phyloP scores from a whole-genome alignment of 2,113 vertebrate species.

The Anolis carolinensis region DNA sequence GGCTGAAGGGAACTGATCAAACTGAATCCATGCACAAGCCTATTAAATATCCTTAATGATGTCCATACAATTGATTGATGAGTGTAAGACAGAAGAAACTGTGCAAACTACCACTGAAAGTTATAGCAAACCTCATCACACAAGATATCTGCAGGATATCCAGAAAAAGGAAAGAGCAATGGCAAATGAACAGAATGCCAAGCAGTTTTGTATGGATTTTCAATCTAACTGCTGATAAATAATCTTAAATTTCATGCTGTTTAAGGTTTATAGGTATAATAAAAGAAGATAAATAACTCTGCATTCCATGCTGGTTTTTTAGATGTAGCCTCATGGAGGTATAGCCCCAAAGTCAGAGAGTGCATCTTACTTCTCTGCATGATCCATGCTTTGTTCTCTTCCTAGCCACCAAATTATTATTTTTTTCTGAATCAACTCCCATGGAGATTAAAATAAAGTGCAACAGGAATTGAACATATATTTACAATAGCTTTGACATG shows the following conservation, averaged over 20 bases:
- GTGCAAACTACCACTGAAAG: constrained; percentile 47
- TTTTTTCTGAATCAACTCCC: constrained; percentile 18
- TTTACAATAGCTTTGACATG: constrained; percentile 19
- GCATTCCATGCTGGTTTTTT: constrained; percentile 35
- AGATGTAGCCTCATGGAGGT: background rate
- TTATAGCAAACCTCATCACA: constrained; percentile 53
- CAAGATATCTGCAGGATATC: constrained; percentile 50
- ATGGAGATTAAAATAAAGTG: background rate
- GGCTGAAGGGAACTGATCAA: too few relatives aligned
- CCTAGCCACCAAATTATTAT: background rate
- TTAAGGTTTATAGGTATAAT: constrained; percentile 50
- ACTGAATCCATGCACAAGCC: too few relatives aligned
- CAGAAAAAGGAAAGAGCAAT: constrained; percentile 9
- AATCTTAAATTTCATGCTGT: constrained; percentile 26
- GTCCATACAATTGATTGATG: constrained; percentile 33
- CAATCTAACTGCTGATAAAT: constrained; percentile 7
- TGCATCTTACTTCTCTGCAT: background rate
- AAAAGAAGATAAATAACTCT: constrained; percentile 44
- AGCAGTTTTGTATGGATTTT: constrained; percentile 46
- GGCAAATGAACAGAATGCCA: constrained; percentile 21
- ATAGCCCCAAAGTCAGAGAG: constrained; percentile 4
- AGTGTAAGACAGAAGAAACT: background rate
- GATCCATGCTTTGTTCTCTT: background rate
- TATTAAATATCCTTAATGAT: background rate
- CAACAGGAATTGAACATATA: background rate